phyloP scores from a whole-genome alignment of 2,113 vertebrate species.

The Poeciliopsis occidentalis region DNA sequence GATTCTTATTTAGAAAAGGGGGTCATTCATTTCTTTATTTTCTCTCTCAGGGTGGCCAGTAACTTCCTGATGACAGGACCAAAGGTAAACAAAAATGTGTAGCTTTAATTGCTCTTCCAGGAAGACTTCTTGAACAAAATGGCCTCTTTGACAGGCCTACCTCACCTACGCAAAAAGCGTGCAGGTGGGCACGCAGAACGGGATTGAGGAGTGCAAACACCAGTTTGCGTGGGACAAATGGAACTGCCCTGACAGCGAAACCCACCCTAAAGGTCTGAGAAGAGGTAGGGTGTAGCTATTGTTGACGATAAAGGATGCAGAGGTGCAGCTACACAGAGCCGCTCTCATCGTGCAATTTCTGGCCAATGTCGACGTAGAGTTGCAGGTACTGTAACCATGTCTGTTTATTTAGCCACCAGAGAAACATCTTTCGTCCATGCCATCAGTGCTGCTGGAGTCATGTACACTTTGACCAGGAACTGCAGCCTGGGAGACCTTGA shows the following conservation, averaged over 20 bases:
- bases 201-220: constrained; percentile 93
- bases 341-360: no score
- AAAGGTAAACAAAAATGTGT: constrained; percentile 82
- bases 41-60: constrained; percentile 87
- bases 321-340: no score
- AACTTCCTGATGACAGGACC: constrained; percentile 96
- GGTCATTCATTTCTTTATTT: background rate
- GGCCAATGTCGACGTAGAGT: background rate
- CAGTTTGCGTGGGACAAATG: constrained; percentile 96
- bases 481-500: constrained; percentile 95
- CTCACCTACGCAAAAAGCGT: constrained; percentile 90
- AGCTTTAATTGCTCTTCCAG: background rate
- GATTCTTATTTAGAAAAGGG: background rate
- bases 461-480: constrained; percentile 95
- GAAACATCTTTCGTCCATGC: constrained; percentile 95
- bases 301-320: no score
- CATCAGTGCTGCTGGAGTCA: constrained; percentile 93
- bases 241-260: constrained; percentile 94
- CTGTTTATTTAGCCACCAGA: constrained; percentile 82
- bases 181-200: constrained; percentile 87
- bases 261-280: constrained; percentile 87
- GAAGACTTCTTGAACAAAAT: background rate
- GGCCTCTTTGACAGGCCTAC: constrained; percentile 82
- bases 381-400: no score
- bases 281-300: constrained; percentile 76